Conservation (phyloP, 2,113 vertebrate species). For the Collichthys lucidus region DNA sequence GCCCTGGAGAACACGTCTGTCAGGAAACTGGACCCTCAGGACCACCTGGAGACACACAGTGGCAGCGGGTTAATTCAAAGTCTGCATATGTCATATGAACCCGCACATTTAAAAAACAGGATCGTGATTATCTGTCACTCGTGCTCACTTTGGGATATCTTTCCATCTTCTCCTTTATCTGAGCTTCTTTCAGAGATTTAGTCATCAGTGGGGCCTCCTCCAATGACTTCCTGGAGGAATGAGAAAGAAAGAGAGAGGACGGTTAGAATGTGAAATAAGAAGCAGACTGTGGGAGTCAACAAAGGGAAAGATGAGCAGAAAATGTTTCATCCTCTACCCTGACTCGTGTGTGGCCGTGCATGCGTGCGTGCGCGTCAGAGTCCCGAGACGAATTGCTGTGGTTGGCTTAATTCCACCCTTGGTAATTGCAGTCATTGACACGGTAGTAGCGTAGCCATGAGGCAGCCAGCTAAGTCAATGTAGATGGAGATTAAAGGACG, state of each 20-base stretch:
- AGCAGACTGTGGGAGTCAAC: background rate
- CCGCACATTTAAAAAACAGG: background rate
- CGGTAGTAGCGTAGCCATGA: constrained; percentile 58
- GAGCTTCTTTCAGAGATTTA: constrained; percentile 87
- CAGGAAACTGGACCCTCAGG: constrained; percentile 93
- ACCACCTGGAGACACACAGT: constrained; percentile 85
- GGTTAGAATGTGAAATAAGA: constrained; percentile 1
- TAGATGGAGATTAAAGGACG: constrained; percentile 60
- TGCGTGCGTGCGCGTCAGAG: constrained; percentile 19
- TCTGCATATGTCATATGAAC: background rate
- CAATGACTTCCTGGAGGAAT: constrained; percentile 84
- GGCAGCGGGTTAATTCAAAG: background rate
- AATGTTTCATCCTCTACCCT: constrained; percentile 1
- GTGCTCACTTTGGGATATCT: constrained; percentile 91
- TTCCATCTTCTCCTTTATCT: constrained; percentile 90
- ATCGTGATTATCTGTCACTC: background rate
- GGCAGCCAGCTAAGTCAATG: constrained; percentile 55
- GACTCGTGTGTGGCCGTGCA: constrained; percentile 47
- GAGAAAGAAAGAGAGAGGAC: background rate
- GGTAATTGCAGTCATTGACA: constrained; percentile 75
- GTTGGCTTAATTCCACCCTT: constrained; percentile 69
- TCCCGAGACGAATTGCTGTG: constrained; percentile 63
- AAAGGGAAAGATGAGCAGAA: constrained; percentile 6
- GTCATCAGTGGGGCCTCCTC: constrained; percentile 95
- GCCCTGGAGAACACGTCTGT: constrained; percentile 92